Percentiles rank a stretch among this genome's conserved stretches.
Evolutionary conservation across 2,888 invertebrate species (phyloP).

Genomic region (Mactromeris polynyma): DNA sequence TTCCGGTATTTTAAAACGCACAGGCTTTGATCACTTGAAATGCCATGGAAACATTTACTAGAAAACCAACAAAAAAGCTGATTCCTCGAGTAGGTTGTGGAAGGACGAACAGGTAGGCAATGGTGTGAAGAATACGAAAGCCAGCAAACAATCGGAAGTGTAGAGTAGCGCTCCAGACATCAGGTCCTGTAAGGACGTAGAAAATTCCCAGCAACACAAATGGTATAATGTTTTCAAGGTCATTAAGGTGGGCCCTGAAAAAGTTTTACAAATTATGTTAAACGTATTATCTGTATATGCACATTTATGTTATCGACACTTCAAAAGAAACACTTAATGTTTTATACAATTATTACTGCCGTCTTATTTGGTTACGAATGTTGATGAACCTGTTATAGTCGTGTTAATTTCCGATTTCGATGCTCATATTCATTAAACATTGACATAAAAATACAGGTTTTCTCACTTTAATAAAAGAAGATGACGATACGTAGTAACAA

Average conservation of each 20-base stretch:
- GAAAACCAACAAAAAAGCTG: constrained; percentile 87
- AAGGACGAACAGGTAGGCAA: constrained; percentile 90
- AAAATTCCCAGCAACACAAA: constrained; percentile 90
- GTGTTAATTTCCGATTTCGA: too few relatives aligned
- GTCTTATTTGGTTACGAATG: too few relatives aligned
- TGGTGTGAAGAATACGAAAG: constrained; percentile 90
- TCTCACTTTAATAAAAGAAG: too few relatives aligned
- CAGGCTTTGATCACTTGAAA: constrained; percentile 43
- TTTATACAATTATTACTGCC: too few relatives aligned
- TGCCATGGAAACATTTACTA: constrained; percentile 89
- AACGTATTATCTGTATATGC: too few relatives aligned
- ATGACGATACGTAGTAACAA: too few relatives aligned
- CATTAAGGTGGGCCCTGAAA: constrained; percentile 91
- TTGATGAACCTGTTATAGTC: too few relatives aligned
- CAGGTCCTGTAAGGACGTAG: constrained; percentile 90
- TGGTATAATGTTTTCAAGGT: constrained; percentile 91
- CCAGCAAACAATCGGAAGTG: constrained; percentile 89
- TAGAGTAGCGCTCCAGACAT: constrained; percentile 88
- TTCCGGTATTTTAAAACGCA: too few relatives aligned
- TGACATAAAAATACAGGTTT: too few relatives aligned
- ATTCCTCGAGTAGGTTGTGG: constrained; percentile 90
- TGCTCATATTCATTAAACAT: too few relatives aligned
- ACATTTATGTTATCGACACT: too few relatives aligned
- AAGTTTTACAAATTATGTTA: not conserved
- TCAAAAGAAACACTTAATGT: too few relatives aligned